These are phyloP conservation scores for Falco concolor DNA, from an alignment of 2,797 vertebrate genomes.

Conservation along the genomic window DNA sequence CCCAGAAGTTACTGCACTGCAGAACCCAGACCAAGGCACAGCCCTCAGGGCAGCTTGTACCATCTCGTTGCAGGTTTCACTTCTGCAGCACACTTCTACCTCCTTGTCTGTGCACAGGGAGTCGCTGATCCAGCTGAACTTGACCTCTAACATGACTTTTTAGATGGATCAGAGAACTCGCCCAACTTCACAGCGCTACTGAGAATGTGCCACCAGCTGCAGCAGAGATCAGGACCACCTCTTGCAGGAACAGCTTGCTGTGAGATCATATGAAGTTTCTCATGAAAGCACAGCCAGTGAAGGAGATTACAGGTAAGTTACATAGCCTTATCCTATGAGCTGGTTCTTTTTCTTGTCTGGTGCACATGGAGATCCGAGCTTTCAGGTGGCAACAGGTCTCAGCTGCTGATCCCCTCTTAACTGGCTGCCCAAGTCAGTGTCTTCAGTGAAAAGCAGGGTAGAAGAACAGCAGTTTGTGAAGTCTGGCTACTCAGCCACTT, in stretches of 20 bases:
- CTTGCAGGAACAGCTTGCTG: background rate
- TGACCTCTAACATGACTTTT: background rate
- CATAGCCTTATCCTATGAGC: background rate
- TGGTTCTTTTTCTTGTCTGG: background rate
- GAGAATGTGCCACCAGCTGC: background rate
- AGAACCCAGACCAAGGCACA: background rate
- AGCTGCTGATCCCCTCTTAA: background rate
- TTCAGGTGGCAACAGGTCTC: background rate
- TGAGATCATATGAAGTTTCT: background rate
- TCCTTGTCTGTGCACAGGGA: background rate
- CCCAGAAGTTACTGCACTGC: background rate
- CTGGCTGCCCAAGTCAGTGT: background rate
- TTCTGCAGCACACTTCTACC: background rate
- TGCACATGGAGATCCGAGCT: background rate
- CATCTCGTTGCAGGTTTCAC: background rate
- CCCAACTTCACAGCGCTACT: accelerated
- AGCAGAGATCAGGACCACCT: background rate
- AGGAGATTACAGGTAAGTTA: background rate
- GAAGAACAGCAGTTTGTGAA: background rate
- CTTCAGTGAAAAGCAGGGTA: background rate
- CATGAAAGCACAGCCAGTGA: background rate
- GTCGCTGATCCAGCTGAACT: background rate
- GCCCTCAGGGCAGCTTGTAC: background rate
- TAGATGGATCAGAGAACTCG: background rate
- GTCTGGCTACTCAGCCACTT: background rate